Conservation (phyloP, 2,797 vertebrate species). For the Halcyon badia region DNA sequence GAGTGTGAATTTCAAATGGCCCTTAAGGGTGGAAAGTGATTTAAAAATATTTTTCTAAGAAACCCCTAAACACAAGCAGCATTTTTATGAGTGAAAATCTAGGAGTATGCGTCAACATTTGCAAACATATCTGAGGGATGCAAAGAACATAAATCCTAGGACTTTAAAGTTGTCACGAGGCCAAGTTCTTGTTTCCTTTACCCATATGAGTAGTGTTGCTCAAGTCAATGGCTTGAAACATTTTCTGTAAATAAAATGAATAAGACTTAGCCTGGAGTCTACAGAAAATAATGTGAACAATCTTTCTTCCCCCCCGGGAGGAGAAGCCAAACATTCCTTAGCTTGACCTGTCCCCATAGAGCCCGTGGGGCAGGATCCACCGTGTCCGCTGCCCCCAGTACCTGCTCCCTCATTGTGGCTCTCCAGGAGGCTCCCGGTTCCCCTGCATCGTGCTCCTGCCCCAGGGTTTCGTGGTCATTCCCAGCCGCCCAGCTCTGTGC, state of each 20-base stretch:
- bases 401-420: fast-evolving
- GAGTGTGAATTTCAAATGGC: slow-evolving; percentile 53
- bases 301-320: not conserved
- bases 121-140: slow-evolving; percentile 48
- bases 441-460: fast-evolving
- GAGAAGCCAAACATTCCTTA: slow-evolving; percentile 52
- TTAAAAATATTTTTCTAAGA: slow-evolving; percentile 70
- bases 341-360: not conserved
- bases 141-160: slow-evolving; percentile 56
- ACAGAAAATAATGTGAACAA: slow-evolving; percentile 37
- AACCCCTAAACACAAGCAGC: slow-evolving; percentile 68
- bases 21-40: slow-evolving; percentile 65
- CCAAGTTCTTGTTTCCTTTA: slow-evolving; percentile 56
- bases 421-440: fast-evolving
- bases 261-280: slow-evolving; percentile 30
- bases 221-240: slow-evolving; percentile 24
- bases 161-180: slow-evolving; percentile 52
- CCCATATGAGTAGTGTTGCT: slow-evolving; percentile 6
- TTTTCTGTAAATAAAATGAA: slow-evolving; percentile 54
- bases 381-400: fast-evolving
- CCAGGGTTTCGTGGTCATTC: not conserved
- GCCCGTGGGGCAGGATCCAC: not conserved
- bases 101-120: slow-evolving; percentile 56
- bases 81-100: slow-evolving; percentile 60
- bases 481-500: fast-evolving